Evolutionary conservation across 2,797 vertebrate species (phyloP).

Genomic region (Gallinago stenura): DNA sequence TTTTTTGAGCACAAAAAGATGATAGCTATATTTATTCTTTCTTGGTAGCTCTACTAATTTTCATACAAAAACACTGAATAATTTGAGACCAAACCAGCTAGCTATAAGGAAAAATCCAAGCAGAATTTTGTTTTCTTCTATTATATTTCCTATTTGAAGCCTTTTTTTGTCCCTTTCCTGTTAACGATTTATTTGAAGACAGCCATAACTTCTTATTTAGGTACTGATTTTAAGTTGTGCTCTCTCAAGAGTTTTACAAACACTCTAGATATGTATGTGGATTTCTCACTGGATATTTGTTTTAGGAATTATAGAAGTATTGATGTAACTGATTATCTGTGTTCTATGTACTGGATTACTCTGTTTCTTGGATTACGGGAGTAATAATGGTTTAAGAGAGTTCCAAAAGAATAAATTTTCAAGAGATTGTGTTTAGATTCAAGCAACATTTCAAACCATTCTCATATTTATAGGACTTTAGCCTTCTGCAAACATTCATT

Average conservation of each 20-base stretch:
- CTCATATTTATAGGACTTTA: fast-evolving
- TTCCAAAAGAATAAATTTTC: not conserved
- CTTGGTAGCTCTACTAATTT: not conserved
- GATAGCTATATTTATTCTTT: not conserved
- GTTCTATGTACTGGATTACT: not conserved
- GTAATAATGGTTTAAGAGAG: not conserved
- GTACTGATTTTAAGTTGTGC: not conserved
- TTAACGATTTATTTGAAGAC: not conserved
- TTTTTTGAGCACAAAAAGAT: not conserved
- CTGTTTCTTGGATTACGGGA: not conserved
- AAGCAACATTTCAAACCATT: not conserved
- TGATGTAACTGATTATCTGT: not conserved
- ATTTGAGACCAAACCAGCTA: not conserved
- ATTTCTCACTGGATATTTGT: not conserved
- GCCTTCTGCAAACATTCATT: not conserved
- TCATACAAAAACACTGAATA: not conserved
- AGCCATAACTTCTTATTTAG: not conserved
- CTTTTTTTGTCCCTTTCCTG: not conserved
- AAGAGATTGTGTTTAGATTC: not conserved
- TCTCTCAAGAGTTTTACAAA: not conserved
- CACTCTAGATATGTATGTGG: not conserved
- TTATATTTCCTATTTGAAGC: not conserved
- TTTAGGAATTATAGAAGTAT: not conserved
- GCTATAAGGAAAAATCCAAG: not conserved
- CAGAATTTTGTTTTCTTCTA: not conserved